phyloP scores from a whole-genome alignment of 2,113 vertebrate genomes.

The Ammospiza caudacuta region DNA sequence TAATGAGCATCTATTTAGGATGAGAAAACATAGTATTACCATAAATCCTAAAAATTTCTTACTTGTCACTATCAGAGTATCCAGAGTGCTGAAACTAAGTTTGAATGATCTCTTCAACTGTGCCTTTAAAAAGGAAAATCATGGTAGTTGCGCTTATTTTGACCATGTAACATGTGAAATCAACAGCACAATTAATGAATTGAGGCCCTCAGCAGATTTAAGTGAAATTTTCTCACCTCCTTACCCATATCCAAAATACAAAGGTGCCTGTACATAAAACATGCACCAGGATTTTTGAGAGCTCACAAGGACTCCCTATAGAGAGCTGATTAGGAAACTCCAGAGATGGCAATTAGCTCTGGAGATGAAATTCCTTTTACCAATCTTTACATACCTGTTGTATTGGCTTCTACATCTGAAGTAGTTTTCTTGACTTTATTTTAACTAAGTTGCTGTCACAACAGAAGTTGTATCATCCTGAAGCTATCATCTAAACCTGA shows the following conservation, averaged over 20 bases:
- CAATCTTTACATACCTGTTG: not conserved
- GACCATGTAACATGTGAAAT: not conserved
- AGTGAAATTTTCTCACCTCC: not conserved
- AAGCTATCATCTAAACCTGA: not conserved
- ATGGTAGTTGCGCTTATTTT: not conserved
- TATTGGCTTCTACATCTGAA: not conserved
- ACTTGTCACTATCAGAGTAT: not conserved
- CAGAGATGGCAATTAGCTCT: not conserved
- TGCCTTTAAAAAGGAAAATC: not conserved
- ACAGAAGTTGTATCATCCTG: not conserved
- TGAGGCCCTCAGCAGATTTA: not conserved
- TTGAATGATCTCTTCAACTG: not conserved
- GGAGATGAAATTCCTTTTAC: not conserved
- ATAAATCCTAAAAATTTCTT: not conserved
- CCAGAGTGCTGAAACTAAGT: not conserved
- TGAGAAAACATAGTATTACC: not conserved
- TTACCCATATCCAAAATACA: not conserved
- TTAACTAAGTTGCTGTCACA: not conserved
- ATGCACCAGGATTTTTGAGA: not conserved
- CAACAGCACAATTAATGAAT: not conserved
- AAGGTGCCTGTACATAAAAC: not conserved
- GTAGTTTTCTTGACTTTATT: not conserved
- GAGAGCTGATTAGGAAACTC: not conserved
- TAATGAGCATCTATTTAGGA: not conserved
- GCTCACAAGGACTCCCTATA: not conserved